A percentile compares a stretch with the other conserved stretches of the same genome.
Conservation (phyloP, 2,113 vertebrate species). For the Leptobrachium leishanense region DNA sequence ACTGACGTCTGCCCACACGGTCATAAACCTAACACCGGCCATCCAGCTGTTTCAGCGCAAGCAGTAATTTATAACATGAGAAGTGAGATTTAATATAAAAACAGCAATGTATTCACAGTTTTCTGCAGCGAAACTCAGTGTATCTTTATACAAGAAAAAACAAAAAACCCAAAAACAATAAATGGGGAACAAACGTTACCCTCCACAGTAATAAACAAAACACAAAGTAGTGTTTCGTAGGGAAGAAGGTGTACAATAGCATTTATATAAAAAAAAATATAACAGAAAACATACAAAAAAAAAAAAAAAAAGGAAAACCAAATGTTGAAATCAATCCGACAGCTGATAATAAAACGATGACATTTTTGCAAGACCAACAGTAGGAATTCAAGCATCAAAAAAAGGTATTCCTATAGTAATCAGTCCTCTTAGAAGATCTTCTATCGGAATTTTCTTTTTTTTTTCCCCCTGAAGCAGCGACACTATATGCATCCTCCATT, state of each 20-base stretch:
- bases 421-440: conserved; percentile 31
- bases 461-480: conserved; percentile 43
- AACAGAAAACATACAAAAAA: neutral
- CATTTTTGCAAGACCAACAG: conserved; percentile 36
- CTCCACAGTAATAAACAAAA: conserved; percentile 29
- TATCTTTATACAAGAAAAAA: conserved; percentile 9
- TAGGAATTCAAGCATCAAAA: conserved; percentile 47
- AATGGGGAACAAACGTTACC: conserved; percentile 27
- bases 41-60: conserved; percentile 16
- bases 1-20: neutral
- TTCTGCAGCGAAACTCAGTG: conserved; percentile 43
- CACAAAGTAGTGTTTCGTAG: conserved; percentile 26
- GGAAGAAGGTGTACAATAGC: conserved; percentile 36
- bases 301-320: neutral
- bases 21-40: neutral
- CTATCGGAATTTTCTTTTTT: conserved; percentile 14
- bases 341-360: conserved; percentile 22
- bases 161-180: neutral
- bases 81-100: conserved; percentile 5
- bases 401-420: conserved; percentile 41
- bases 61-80: conserved; percentile 18
- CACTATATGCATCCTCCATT: conserved; percentile 39
- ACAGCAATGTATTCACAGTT: conserved; percentile 39
- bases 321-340: conserved; percentile 4
- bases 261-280: neutral